Evolutionary conservation across 2,113 vertebrate genomes (phyloP).

Genomic region (Ophiodon elongatus): DNA sequence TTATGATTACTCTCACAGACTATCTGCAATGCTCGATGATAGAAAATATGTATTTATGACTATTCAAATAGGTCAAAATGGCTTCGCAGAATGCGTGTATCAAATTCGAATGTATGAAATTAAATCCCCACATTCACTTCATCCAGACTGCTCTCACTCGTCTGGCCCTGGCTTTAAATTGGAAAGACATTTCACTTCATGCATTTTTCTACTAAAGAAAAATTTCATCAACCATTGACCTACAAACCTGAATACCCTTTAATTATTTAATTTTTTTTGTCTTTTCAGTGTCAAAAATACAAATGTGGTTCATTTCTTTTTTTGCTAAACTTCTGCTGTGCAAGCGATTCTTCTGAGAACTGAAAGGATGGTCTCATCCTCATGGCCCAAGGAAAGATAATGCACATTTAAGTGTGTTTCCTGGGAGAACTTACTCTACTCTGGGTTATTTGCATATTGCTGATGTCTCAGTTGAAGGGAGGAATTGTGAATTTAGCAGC

Average conservation of each 20-base stretch:
- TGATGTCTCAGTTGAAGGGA: slow-evolving; percentile 27
- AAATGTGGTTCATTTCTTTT: slow-evolving; percentile 18
- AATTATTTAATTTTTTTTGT: background rate
- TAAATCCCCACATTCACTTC: slow-evolving; percentile 21
- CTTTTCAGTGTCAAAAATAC: slow-evolving; percentile 13
- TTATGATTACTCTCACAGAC: slow-evolving; percentile 15
- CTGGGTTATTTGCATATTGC: slow-evolving; percentile 54
- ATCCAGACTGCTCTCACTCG: background rate
- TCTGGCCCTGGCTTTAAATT: background rate
- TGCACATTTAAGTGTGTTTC: slow-evolving; percentile 34
- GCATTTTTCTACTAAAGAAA: slow-evolving; percentile 21
- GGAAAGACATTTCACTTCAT: slow-evolving; percentile 15
- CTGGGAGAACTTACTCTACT: background rate
- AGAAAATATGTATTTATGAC: slow-evolving; percentile 14
- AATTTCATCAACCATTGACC: slow-evolving; percentile 9
- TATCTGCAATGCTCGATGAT: background rate
- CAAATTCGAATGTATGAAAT: background rate
- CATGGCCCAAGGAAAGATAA: slow-evolving; percentile 1
- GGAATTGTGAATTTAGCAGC: slow-evolving; percentile 7
- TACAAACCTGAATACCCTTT: slow-evolving; percentile 4
- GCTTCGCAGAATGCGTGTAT: background rate
- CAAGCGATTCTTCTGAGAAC: slow-evolving; percentile 3
- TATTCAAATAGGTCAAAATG: accelerated
- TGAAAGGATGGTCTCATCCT: slow-evolving; percentile 21
- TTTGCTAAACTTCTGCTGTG: slow-evolving; percentile 12